Evolutionary conservation across 2,797 vertebrate species (phyloP).

Genomic region (Benthosema pterotum): DNA sequence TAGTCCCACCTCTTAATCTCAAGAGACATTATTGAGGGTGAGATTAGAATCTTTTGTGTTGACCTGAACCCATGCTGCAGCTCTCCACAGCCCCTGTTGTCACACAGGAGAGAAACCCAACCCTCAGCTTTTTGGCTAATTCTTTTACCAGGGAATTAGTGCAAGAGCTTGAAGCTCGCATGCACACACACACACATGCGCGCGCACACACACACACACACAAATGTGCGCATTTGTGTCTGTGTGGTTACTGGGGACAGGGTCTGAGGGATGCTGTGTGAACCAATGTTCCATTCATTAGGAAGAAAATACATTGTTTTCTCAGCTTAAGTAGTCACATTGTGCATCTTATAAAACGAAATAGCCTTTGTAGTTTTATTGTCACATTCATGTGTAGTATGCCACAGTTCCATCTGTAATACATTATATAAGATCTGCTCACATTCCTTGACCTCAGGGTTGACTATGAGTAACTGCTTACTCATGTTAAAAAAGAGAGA

Average conservation of each 20-base stretch:
- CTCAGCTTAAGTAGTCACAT: not conserved
- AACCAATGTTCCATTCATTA: constrained; percentile 9
- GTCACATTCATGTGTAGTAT: not conserved
- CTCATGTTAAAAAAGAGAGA: constrained; percentile 22
- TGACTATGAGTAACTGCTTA: constrained; percentile 15
- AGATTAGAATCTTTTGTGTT: constrained; percentile 62
- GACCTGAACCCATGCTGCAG: constrained; percentile 75
- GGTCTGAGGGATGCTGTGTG: not conserved
- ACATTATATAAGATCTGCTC: constrained; percentile 30
- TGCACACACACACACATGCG: not conserved
- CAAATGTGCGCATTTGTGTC: not conserved
- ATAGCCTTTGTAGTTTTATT: not conserved
- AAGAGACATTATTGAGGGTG: constrained; percentile 33
- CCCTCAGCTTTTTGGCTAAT: constrained; percentile 59
- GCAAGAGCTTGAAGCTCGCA: constrained; percentile 54
- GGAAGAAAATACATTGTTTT: constrained; percentile 8
- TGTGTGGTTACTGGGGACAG: not conserved
- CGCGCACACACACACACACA: not conserved
- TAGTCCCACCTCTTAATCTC: constrained; percentile 54
- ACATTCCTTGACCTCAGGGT: constrained; percentile 20
- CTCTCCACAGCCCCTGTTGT: constrained; percentile 53
- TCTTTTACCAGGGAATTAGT: constrained; percentile 53
- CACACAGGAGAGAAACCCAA: constrained; percentile 61
- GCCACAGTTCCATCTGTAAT: constrained; percentile 27
- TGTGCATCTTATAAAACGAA: not conserved